Evolutionary conservation across 2,113 vertebrate species (phyloP), one percentile per base, ranked within the genome.

Genomic region (Pseudorasbora parva): DNA sequence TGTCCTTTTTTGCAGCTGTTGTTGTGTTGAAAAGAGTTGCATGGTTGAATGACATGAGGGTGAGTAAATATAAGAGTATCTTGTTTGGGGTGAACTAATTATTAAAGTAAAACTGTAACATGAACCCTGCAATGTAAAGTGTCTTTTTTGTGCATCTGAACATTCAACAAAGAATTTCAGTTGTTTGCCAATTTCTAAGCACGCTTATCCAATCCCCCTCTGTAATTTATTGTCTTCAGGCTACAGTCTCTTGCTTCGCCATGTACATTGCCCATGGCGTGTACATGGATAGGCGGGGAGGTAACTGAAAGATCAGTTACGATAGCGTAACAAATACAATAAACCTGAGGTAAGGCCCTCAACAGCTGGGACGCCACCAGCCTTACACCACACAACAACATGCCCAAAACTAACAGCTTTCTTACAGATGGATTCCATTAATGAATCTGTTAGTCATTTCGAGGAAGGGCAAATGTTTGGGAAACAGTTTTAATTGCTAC

Each of bases 211-310:
- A 76, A 85, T 14, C 72, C 25, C 60, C 95, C 93, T 95, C 92
- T 95, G 94, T 93, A 95, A 95, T 96, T 94, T 95, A 94, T 95
- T 95, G 95, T 96, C 94, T 96, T 96, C 95, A 96, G 95, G 95
- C 95, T 96, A 96, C 95, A 95, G 95, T 96, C 95, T 96, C 94
- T 95, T 95, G 95, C 95, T 96, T 96, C 94, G 95, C 95, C 95
- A 94, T 96, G 95, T 96, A 96, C 95, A 96, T 95, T 93, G 94
- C 93, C 94, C 57, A 21, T 93, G 95, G 94, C 94, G 94, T 95
- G 95, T 96, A 95, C 95, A 95, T 96, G 94, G 87, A 84, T 86
- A 87, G 95, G 95, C 94, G 94, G 95, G 95, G 95, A 96, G 95
- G 95, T 96, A 96, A 96, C 95, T 96, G 96, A 96, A 96, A 95